These are phyloP conservation scores for Lycophotia porphyrea DNA, from an alignment of 2,888 invertebrate genomes.

Conservation along the genomic window DNA sequence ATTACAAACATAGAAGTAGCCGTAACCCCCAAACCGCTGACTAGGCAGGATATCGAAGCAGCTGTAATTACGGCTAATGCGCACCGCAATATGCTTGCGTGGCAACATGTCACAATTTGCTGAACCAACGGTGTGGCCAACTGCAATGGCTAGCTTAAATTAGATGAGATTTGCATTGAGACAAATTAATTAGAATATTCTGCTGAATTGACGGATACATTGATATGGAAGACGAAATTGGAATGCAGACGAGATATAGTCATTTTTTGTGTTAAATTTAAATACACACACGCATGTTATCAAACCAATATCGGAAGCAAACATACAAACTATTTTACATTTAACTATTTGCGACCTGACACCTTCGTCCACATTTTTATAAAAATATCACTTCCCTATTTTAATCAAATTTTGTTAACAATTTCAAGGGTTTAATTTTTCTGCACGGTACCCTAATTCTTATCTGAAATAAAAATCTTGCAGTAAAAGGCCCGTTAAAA, in stretches of 20 bases:
- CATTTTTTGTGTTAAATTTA: not conserved
- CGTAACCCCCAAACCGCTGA: constrained; percentile 51
- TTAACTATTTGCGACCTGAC: not conserved
- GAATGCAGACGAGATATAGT: not conserved
- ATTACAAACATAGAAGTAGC: constrained; percentile 22
- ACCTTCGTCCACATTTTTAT: too few relatives aligned
- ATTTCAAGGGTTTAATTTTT: too few relatives aligned
- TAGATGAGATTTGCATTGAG: constrained; percentile 11
- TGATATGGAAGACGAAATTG: not conserved
- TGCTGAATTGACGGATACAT: not conserved
- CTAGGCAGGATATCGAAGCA: constrained; percentile 57
- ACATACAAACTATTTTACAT: not conserved
- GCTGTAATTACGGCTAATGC: constrained; percentile 58
- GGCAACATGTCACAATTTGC: constrained; percentile 44
- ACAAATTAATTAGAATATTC: constrained; percentile 29
- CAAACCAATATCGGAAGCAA: not conserved
- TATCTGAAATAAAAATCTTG: too few relatives aligned
- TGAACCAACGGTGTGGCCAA: constrained; percentile 43
- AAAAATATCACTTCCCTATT: too few relatives aligned
- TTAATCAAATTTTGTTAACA: too few relatives aligned
- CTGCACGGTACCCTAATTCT: too few relatives aligned
- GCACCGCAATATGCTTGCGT: constrained; percentile 51
- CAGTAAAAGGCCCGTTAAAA: too few relatives aligned
- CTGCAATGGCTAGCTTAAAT: constrained; percentile 12
- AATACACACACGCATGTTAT: not conserved